These are phyloP conservation scores for Zophobas morio DNA, from an alignment of 1,140 invertebrate species.

Conservation along the genomic window DNA sequence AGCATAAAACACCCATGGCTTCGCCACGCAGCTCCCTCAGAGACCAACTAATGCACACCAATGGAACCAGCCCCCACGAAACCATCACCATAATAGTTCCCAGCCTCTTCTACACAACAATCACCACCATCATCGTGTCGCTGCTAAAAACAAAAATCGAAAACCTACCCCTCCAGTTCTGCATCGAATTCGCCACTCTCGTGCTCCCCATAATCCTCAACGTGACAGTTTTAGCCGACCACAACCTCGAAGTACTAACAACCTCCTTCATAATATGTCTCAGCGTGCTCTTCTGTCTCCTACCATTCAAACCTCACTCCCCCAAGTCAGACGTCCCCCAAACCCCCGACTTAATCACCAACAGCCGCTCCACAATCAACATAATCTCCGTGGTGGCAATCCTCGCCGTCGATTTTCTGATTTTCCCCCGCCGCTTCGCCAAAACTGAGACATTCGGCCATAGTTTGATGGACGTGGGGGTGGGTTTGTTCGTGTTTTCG, in stretches of 20 bases:
- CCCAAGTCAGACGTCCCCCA: neutral
- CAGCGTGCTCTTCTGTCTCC: slow-evolving; percentile 41
- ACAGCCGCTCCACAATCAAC: slow-evolving; percentile 80
- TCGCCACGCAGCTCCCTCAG: neutral
- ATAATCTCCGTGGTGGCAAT: slow-evolving; percentile 87
- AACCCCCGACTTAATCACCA: slow-evolving; percentile 69
- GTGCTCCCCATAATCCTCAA: slow-evolving; percentile 57
- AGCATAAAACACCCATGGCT: too few relatives aligned
- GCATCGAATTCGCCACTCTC: slow-evolving; percentile 55
- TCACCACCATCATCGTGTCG: slow-evolving; percentile 50
- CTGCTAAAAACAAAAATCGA: slow-evolving; percentile 28
- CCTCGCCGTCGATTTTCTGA: slow-evolving; percentile 91
- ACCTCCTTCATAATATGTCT: slow-evolving; percentile 45
- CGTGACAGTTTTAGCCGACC: slow-evolving; percentile 57
- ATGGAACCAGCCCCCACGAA: slow-evolving; percentile 69
- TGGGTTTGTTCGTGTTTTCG: slow-evolving; percentile 89
- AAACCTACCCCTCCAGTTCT: slow-evolving; percentile 47
- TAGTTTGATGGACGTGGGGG: slow-evolving; percentile 95
- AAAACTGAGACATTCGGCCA: slow-evolving; percentile 92
- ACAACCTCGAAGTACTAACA: slow-evolving; percentile 37
- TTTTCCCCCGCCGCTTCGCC: slow-evolving; percentile 87
- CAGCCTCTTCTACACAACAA: slow-evolving; percentile 63
- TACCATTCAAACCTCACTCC: neutral
- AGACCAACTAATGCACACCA: slow-evolving; percentile 66
- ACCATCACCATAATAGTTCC: slow-evolving; percentile 69